Conservation (phyloP, 2,113 vertebrate genomes). For the Pungitius pungitius region DNA sequence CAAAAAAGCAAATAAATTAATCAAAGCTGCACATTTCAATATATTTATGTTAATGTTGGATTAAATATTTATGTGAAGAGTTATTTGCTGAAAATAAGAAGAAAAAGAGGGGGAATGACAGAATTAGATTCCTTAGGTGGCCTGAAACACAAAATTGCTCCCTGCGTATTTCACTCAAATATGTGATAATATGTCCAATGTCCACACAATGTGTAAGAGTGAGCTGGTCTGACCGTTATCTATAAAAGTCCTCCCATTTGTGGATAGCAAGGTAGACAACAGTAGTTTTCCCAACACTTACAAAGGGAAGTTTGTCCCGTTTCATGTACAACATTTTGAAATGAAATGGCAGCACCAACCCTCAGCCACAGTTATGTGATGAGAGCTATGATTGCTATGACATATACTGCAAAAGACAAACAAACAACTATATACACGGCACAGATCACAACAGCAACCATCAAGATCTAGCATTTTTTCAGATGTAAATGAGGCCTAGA, state of each 20-base stretch:
- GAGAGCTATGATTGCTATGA: neutral
- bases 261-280: neutral
- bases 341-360: neutral
- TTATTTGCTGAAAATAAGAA: neutral
- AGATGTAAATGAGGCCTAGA: constrained; percentile 28
- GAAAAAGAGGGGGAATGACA: neutral
- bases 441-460: constrained; percentile 10
- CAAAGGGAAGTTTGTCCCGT: neutral
- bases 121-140: neutral
- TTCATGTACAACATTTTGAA: neutral
- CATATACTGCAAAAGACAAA: neutral
- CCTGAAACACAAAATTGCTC: neutral
- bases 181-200: neutral
- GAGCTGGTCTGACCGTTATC: neutral
- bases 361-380: neutral
- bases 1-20: neutral
- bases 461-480: constrained; percentile 17
- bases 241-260: neutral
- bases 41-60: neutral
- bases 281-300: neutral
- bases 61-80: neutral
- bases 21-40: neutral
- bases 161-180: neutral
- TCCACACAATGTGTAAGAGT: neutral
- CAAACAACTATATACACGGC: neutral